These are phyloP conservation scores for Spilarctia lutea DNA, from an alignment of 2,888 invertebrate genomes.

Conservation along the genomic window DNA sequence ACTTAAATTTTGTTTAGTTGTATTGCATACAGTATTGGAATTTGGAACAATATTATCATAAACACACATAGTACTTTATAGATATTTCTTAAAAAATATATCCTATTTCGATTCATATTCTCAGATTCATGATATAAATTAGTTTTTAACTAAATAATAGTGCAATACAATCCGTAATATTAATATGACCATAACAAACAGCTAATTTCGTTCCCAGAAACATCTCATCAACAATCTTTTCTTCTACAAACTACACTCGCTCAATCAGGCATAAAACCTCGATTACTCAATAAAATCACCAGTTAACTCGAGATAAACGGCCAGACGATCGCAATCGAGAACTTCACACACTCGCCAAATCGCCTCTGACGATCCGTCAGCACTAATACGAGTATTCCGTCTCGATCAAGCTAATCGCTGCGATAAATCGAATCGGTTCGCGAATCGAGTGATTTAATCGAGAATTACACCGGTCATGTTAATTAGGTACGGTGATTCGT, in stretches of 20 bases:
- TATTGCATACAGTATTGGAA: no score
- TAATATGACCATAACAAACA: conserved; percentile 8
- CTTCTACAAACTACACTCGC: conserved; percentile 21
- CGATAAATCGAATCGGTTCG: conserved; percentile 71
- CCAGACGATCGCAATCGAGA: conserved; percentile 39
- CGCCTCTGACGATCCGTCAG: conserved; percentile 68
- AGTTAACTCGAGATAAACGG: conserved; percentile 44
- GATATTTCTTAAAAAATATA: background rate
- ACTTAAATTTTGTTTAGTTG: no score
- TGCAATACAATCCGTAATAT: background rate
- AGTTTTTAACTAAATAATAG: background rate
- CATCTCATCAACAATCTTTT: conserved; percentile 19
- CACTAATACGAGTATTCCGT: conserved; percentile 71
- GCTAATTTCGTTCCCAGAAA: background rate
- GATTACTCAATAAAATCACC: conserved; percentile 47
- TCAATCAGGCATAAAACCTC: conserved; percentile 38
- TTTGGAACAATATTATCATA: no score
- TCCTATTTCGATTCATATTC: background rate
- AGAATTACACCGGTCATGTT: conserved; percentile 53
- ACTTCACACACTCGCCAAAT: conserved; percentile 53
- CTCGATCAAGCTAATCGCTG: conserved; percentile 74
- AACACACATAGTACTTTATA: no score
- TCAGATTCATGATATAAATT: background rate
- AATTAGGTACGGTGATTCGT: conserved; percentile 46
- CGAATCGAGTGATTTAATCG: conserved; percentile 64